Percentiles rank a stretch among this genome's conserved stretches.
Conservation (phyloP, 2,888 invertebrate species). For the Thelaira solivaga region DNA sequence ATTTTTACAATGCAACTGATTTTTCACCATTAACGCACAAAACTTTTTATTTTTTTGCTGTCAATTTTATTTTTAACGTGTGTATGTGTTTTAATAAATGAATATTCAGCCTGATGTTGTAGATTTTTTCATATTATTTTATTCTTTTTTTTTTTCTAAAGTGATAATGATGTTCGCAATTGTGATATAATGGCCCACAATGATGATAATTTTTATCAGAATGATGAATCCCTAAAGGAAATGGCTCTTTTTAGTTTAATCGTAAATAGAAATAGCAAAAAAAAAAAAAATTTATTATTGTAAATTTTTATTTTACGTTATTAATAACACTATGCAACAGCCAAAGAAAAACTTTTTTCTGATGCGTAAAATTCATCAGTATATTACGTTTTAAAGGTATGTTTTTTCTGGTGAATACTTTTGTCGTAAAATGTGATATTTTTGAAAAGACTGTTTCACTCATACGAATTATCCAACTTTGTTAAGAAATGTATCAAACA, state of each 20-base stretch:
- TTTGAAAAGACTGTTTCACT: too few species aligned
- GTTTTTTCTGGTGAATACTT: too few species aligned
- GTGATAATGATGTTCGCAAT: slow-evolving; percentile 52
- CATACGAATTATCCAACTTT: too few species aligned
- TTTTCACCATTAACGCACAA: slow-evolving; percentile 62
- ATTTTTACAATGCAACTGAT: slow-evolving; percentile 55
- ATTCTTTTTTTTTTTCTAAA: slow-evolving; percentile 4
- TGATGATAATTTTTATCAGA: slow-evolving; percentile 33
- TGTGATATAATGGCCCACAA: slow-evolving; percentile 27
- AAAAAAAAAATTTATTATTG: too few species aligned
- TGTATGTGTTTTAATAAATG: slow-evolving; percentile 44
- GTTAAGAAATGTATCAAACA: too few species aligned
- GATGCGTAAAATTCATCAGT: too few species aligned
- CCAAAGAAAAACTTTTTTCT: too few species aligned
- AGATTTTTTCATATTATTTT: slow-evolving; percentile 2
- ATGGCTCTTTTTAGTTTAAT: neutral
- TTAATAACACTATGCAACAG: too few species aligned
- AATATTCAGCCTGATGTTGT: slow-evolving; percentile 44
- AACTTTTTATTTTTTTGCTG: slow-evolving; percentile 33
- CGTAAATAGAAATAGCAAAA: neutral
- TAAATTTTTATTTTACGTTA: too few species aligned
- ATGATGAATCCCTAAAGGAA: slow-evolving; percentile 30
- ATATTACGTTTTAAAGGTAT: too few species aligned
- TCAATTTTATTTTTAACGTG: slow-evolving; percentile 32
- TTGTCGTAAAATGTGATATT: too few species aligned